Evolutionary conservation across 1,140 invertebrate species (phyloP), one percentile per base, ranked within the genome.

Genomic region (Eumeta japonica): DNA sequence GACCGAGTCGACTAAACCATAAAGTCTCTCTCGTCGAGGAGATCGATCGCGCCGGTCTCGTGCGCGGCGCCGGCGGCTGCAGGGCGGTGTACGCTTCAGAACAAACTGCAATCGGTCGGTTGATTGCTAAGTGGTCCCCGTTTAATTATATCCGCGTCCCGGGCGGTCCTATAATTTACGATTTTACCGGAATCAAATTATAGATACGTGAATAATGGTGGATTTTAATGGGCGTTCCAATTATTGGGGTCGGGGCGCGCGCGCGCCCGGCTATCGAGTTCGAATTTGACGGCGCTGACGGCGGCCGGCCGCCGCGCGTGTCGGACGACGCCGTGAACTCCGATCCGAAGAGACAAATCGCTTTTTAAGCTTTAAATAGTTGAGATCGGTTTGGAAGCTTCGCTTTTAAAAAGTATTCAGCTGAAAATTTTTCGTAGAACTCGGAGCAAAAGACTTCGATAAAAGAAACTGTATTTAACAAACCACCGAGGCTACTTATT

Each of bases 81-180:
- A n/a, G n/a, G n/a, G 28, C 28, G 7, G 13, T 30, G 7, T 10
- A 30, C 5, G 28, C 5, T 9, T 12, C 12, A 14, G 13, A 30
- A 30, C 13, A 11, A 30, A 30, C 16, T 35, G 33, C 10, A 18
- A 16, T 19, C 33, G 12, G 9, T 7, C 9, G 5, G 33, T 14
- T 35, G 33, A 35, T 35, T 35, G 16, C 33, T 35, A 35, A 35
- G 17, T 35, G 33, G 33, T 35, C 33, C 33, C 33, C 10, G 33
- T 35, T 35, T 35, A 35, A 35, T 35, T 19, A 35, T 9, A 35
- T 7, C 18, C 9, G 4, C 9, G 9, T 10, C 7, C 33, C 18
- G 29, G 33, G 3, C 10, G 16, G 14, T 16, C 5, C 16, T 35
- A 12, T 35, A 30, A 30, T 30, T 30, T 30, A 30, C 28, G 28